Conservation (phyloP, 2,888 invertebrate species). For the Chymomyza procnemis region DNA sequence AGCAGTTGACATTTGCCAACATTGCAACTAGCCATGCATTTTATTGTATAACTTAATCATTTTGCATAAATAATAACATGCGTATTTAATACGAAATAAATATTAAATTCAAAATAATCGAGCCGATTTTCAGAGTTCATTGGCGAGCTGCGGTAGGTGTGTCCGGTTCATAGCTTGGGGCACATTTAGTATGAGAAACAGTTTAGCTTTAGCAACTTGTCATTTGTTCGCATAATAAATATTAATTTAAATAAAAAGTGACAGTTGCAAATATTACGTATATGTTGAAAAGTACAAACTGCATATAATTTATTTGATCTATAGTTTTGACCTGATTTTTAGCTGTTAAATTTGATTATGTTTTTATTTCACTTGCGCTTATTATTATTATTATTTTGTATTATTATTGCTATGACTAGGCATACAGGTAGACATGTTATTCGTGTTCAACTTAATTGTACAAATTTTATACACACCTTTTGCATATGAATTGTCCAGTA, state of each 20-base stretch:
- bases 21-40: constrained; percentile 12
- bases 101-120: neutral
- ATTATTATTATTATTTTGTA: constrained; percentile 42
- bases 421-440: constrained; percentile 6
- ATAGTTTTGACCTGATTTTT: constrained; percentile 61
- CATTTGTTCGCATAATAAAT: constrained; percentile 56
- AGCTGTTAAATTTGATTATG: constrained; percentile 5
- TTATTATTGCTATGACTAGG: neutral
- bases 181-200: neutral
- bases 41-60: constrained; percentile 57
- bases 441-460: constrained; percentile 38
- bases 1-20: constrained; percentile 47
- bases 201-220: constrained; percentile 8
- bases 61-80: constrained; percentile 37
- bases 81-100: neutral
- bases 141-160: neutral
- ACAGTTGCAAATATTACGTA: constrained; percentile 54
- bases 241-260: constrained; percentile 47
- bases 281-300: constrained; percentile 26
- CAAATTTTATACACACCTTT: constrained; percentile 42
- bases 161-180: neutral
- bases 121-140: neutral
- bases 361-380: constrained; percentile 12
- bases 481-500: constrained; percentile 33
- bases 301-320: constrained; percentile 34